These are phyloP conservation scores for Gymnarchus niloticus DNA, from an alignment of 2,113 vertebrate genomes.

Conservation along the genomic window DNA sequence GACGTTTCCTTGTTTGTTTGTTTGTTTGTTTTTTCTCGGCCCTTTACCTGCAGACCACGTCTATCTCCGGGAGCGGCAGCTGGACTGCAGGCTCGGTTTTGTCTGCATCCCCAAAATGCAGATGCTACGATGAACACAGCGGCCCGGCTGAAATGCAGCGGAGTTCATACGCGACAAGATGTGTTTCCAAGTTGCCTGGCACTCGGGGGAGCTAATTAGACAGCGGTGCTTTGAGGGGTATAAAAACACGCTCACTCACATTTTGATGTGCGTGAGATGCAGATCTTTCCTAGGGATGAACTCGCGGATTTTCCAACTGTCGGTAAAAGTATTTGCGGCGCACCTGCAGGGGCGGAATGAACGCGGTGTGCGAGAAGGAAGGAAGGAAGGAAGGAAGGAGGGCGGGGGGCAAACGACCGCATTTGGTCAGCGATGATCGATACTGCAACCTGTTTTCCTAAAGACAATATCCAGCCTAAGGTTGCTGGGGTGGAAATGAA, in stretches of 20 bases:
- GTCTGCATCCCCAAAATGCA: constrained; percentile 40
- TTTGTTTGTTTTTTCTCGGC: neutral
- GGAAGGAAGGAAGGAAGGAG: neutral
- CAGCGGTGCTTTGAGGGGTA: neutral
- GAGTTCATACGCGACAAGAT: constrained; percentile 23
- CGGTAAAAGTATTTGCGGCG: constrained; percentile 28
- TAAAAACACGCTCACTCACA: neutral
- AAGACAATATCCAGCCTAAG: neutral
- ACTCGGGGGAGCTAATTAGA: constrained; percentile 34
- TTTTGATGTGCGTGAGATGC: constrained; percentile 13
- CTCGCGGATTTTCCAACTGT: constrained; percentile 21
- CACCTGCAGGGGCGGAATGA: constrained; percentile 23
- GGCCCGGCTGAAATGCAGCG: constrained; percentile 18
- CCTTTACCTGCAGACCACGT: constrained; percentile 19
- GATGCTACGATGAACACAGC: constrained; percentile 32
- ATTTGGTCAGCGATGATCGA: constrained; percentile 10
- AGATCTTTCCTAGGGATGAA: constrained; percentile 19
- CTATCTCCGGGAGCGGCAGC: constrained; percentile 14
- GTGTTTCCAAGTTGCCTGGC: constrained; percentile 25
- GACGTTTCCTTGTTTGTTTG: neutral
- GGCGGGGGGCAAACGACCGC: constrained; percentile 9
- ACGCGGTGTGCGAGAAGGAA: neutral
- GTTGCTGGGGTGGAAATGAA: neutral
- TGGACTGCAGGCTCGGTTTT: constrained; percentile 35
- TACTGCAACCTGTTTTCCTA: constrained; percentile 4